These are phyloP conservation scores for Lithophane socia DNA, from an alignment of 2,888 invertebrate species.

Conservation along the genomic window DNA sequence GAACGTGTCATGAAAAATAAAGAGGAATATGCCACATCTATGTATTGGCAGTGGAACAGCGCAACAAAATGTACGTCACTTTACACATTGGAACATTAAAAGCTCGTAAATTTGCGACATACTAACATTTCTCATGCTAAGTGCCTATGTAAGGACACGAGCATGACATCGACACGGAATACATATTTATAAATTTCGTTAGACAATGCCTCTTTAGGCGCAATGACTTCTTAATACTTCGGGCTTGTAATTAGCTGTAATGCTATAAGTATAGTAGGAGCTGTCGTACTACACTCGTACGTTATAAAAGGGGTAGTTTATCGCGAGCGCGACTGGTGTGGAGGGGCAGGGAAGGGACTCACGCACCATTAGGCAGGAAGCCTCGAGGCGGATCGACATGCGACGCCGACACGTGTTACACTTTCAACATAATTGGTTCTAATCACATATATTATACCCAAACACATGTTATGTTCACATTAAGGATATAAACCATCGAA, in stretches of 20 bases:
- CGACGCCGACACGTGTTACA: conserved; percentile 87
- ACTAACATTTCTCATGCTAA: conserved; percentile 64
- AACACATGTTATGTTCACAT: conserved; percentile 44
- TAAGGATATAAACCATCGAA: conserved; percentile 31
- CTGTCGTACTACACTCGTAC: conserved; percentile 39
- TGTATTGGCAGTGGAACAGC: conserved; percentile 42
- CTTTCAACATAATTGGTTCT: conserved; percentile 88
- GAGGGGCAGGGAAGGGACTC: conserved; percentile 69
- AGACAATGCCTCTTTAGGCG: conserved; percentile 59
- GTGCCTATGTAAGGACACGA: conserved; percentile 62
- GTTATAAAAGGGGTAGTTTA: conserved; percentile 81
- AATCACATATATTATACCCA: conserved; percentile 78
- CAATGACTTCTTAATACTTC: conserved; percentile 40
- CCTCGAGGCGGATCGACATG: conserved; percentile 82
- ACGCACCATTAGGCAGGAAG: conserved; percentile 88
- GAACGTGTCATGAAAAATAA: conserved; percentile 65
- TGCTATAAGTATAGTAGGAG: conserved; percentile 38
- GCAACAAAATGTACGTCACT: conserved; percentile 61
- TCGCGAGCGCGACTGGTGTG: conserved; percentile 72
- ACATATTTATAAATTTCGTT: conserved; percentile 55
- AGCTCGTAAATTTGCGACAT: conserved; percentile 64
- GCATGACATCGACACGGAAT: conserved; percentile 55
- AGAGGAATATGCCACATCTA: conserved; percentile 45
- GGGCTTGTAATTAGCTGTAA: conserved; percentile 52
- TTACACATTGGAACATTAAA: conserved; percentile 64